Percentiles rank a stretch among this genome's conserved stretches.
Conservation (phyloP, 2,113 vertebrate genomes). For the Paramisgurnus dabryanus region DNA sequence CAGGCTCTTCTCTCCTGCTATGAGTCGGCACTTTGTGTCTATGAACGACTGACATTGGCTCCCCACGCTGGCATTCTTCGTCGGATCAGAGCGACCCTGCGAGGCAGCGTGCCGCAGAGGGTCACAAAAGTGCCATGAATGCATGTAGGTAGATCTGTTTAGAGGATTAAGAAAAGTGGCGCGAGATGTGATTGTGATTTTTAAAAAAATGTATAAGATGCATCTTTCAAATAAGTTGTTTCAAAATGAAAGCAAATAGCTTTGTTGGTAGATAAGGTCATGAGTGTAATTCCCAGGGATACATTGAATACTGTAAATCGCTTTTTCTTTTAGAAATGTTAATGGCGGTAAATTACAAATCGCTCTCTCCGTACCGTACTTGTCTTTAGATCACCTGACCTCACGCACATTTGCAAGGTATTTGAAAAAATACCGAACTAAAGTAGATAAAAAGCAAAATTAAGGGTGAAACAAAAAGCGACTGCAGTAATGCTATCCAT, state of each 20-base stretch:
- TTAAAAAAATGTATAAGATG: too few species aligned
- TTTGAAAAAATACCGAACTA: constrained; percentile 1
- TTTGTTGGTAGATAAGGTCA: too few species aligned
- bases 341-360: too few species aligned
- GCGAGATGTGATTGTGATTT: too few species aligned
- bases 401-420: background rate
- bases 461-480: constrained; percentile 30
- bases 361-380: too few species aligned
- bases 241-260: too few species aligned
- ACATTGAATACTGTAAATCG: too few species aligned
- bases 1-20: constrained; percentile 40
- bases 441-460: constrained; percentile 60
- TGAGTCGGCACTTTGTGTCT: constrained; percentile 50
- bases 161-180: background rate
- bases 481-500: constrained; percentile 89
- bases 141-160: background rate
- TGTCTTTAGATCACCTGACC: too few species aligned
- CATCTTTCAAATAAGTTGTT: too few species aligned
- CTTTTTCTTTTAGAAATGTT: too few species aligned
- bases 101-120: constrained; percentile 46
- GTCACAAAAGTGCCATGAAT: constrained; percentile 5
- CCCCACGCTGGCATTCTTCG: constrained; percentile 75
- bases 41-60: constrained; percentile 74
- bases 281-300: too few species aligned
- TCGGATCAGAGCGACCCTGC: constrained; percentile 68